Conservation (phyloP, 37 sponge, comb jelly and placozoan species). For the Mnemiopsis leidyi region DNA sequence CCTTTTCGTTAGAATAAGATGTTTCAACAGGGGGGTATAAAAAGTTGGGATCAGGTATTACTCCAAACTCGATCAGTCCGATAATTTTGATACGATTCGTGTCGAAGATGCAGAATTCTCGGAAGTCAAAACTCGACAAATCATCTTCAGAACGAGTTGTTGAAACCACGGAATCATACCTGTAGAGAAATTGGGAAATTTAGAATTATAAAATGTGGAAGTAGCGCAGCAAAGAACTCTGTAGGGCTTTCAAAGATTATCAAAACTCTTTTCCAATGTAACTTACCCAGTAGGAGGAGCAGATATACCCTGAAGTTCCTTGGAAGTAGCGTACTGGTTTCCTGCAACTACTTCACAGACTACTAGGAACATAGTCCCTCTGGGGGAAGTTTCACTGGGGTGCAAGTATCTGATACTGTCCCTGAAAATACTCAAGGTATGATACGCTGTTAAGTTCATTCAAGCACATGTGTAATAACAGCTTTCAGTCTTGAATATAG, state of each 20-base stretch:
- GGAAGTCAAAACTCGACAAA: not conserved
- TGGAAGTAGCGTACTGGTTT: not conserved
- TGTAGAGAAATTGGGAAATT: too few species aligned
- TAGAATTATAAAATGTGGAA: too few species aligned
- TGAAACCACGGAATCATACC: slow-evolving; percentile 37
- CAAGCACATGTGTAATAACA: too few species aligned
- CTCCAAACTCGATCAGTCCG: slow-evolving; percentile 46
- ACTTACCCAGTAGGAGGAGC: slow-evolving; percentile 60
- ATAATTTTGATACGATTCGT: not conserved
- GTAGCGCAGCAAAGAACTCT: too few species aligned
- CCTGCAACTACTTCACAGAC: slow-evolving; percentile 48
- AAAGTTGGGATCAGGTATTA: not conserved
- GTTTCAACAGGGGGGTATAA: not conserved
- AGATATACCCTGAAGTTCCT: not conserved
- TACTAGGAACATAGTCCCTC: slow-evolving; percentile 14
- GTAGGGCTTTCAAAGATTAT: too few species aligned
- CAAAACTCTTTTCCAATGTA: too few species aligned
- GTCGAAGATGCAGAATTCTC: slow-evolving; percentile 54
- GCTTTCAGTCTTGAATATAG: too few species aligned
- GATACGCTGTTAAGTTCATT: too few species aligned
- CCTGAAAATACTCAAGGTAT: not conserved
- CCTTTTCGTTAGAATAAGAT: too few species aligned
- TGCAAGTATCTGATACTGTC: slow-evolving; percentile 13
- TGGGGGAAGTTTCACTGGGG: not conserved
- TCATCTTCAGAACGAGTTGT: not conserved